Conservation (phyloP, 23 tunicate species). For the Oikopleura vanhoeffeni region DNA sequence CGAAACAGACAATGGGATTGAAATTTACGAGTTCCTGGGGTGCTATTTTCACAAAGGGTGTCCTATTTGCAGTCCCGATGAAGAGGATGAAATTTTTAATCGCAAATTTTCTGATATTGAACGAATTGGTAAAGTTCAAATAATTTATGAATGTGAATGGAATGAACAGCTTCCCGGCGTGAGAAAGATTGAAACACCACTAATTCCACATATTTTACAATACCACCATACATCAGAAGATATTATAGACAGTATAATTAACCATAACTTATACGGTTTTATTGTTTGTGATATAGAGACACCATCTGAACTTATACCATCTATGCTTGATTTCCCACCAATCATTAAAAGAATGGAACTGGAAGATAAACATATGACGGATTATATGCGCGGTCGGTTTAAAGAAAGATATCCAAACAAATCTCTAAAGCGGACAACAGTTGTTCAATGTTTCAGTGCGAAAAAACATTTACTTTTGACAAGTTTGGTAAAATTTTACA, state of each 20-base stretch:
- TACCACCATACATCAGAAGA: neutral
- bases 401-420: neutral
- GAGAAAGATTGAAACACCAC: neutral
- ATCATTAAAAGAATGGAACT: neutral
- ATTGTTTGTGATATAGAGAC: neutral
- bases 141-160: neutral
- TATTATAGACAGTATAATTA: neutral
- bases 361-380: neutral
- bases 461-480: neutral
- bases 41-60: neutral
- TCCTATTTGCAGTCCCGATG: neutral
- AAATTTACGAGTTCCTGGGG: neutral
- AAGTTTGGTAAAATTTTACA: neutral
- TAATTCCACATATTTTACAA: neutral
- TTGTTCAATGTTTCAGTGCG: neutral
- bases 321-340: neutral
- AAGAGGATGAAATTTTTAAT: neutral
- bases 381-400: neutral
- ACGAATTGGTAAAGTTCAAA: neutral
- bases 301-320: neutral
- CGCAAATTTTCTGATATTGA: neutral
- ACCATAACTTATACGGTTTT: neutral
- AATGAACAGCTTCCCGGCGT: neutral
- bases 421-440: neutral
- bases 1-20: too few relatives aligned